Evolutionary conservation across 1,140 invertebrate genomes (phyloP), one percentile per base, ranked within the genome.

Genomic region (Aphidius gifuensis): DNA sequence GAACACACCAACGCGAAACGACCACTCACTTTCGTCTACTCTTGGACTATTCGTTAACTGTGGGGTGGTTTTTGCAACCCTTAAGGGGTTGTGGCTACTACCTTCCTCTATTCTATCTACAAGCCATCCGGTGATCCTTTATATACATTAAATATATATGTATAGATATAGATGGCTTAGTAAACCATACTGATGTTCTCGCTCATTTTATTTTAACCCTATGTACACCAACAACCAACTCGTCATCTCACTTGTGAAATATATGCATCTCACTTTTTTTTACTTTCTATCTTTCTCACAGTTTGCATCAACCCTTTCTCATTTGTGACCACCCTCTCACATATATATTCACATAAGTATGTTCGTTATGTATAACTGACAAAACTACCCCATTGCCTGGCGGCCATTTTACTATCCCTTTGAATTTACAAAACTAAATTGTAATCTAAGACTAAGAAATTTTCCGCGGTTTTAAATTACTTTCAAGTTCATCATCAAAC

Each of bases 31-130:
- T 61, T 7, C 23, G 23, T 32, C 23, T 32, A 32, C 4, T 32
- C 23, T 32, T 40, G 61, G 62, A 62, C 62, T 50, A 32, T 32
- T 32, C 23, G 23, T 32, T 32, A 32, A 32, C 45, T 53, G 16
- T 16, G 16, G 16, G 16, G 80, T 77, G 77, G 77, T 81, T 75
- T 75, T 76, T 72, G 79, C 78, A 77, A 80, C 79, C 78, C 78
- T 81, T 81, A 79, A 79, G 79, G 79, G 79, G 78, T 80, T 81
- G 79, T 79, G 79, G 79, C 79, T 81, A 81, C 74, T 76, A 74
- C 67, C 71, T 71, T 68, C 68, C 66, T 64, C 63, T 66, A 65
- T 61, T 68, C 65, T 65, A 64, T 59, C 66, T 51, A 69, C 67
- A 64, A 64, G 60, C 62, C 68, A 61, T 55, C 61, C 63, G 62